Evolutionary conservation across 2,888 invertebrate genomes (phyloP).

Genomic region (Amphipyra tragopoginis): DNA sequence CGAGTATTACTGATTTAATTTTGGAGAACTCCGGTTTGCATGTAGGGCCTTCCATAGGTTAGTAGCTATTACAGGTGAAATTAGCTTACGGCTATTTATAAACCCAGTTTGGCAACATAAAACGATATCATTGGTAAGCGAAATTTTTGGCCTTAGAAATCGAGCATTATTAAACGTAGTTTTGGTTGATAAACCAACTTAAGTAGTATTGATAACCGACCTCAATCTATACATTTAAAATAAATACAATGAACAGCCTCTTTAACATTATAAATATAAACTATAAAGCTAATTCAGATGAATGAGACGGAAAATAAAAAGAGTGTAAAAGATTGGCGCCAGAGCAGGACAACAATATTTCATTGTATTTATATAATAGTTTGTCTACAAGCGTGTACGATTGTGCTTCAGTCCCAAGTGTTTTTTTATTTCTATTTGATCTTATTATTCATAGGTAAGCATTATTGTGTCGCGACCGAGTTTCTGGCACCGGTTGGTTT

Average conservation of each 20-base stretch:
- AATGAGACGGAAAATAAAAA: slow-evolving; percentile 70
- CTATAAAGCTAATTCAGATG: slow-evolving; percentile 72
- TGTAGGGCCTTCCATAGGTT: too few species aligned
- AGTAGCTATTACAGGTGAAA: too few species aligned
- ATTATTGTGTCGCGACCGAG: slow-evolving; percentile 77
- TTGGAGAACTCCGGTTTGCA: too few species aligned
- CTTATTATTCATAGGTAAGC: slow-evolving; percentile 88
- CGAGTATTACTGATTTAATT: too few species aligned
- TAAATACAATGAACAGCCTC: slow-evolving; percentile 50
- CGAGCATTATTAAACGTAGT: too few species aligned
- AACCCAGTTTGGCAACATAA: too few species aligned
- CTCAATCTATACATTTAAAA: slow-evolving; percentile 6
- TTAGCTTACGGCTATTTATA: too few species aligned
- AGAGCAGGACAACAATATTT: slow-evolving; percentile 70
- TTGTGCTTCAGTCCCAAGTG: slow-evolving; percentile 79
- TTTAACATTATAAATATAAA: slow-evolving; percentile 75
- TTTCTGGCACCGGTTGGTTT: slow-evolving; percentile 63
- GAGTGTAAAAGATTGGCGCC: slow-evolving; percentile 60
- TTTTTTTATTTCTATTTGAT: slow-evolving; percentile 79
- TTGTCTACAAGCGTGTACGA: slow-evolving; percentile 85
- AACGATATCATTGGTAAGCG: too few species aligned
- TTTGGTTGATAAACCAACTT: too few species aligned
- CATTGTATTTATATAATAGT: slow-evolving; percentile 87
- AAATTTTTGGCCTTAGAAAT: too few species aligned
- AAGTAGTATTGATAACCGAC: background rate